Conservation (phyloP, 1,140 invertebrate species). For the Cydia pomonella region DNA sequence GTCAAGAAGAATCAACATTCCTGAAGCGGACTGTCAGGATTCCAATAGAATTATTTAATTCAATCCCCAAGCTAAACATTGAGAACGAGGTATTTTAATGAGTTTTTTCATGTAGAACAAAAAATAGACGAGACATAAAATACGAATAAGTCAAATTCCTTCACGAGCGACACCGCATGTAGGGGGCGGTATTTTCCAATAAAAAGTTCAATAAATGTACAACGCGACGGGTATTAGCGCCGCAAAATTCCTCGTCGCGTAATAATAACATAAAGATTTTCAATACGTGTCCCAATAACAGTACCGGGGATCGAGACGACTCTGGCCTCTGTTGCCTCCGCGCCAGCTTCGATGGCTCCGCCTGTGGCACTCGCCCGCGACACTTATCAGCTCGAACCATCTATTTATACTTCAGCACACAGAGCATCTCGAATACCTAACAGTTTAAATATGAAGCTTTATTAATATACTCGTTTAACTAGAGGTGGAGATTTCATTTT, state of each 20-base stretch:
- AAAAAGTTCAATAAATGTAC: constrained; percentile 68
- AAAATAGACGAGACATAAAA: constrained; percentile 39
- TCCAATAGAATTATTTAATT: constrained; percentile 32
- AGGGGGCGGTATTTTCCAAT: constrained; percentile 66
- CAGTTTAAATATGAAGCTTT: constrained; percentile 9
- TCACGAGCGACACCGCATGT: constrained; percentile 44
- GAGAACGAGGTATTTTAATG: constrained; percentile 50
- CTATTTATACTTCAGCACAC: constrained; percentile 10
- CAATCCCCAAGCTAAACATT: constrained; percentile 35
- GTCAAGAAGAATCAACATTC: constrained; percentile 13
- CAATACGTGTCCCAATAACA: constrained; percentile 67
- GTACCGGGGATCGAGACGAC: constrained; percentile 22
- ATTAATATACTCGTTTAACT: too few relatives aligned
- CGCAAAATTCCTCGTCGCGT: constrained; percentile 61
- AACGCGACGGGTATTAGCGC: constrained; percentile 66
- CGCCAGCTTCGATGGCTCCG: background rate
- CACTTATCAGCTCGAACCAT: background rate
- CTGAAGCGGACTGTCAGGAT: constrained; percentile 17
- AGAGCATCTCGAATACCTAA: background rate
- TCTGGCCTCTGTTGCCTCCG: constrained; percentile 11
- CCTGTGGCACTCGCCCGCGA: background rate
- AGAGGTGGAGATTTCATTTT: constrained; percentile 2
- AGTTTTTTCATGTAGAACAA: constrained; percentile 41
- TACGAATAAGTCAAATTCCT: constrained; percentile 53
- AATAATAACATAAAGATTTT: constrained; percentile 75